phyloP scores from a whole-genome alignment of 2,888 invertebrate species.

The Cerastoderma edule region DNA sequence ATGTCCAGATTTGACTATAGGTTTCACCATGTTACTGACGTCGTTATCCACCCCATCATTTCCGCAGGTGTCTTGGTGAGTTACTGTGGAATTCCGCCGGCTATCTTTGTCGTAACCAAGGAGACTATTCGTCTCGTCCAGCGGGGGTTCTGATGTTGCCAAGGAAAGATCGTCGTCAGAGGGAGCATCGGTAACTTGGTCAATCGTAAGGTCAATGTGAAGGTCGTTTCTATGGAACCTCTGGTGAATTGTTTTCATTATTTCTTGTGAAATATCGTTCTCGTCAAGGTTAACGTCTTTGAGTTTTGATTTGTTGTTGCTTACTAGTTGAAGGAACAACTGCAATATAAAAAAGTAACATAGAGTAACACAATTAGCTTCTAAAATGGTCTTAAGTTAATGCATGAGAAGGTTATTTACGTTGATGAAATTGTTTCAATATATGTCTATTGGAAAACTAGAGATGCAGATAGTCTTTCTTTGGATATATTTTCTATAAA shows the following conservation, averaged over 20 bases:
- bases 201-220: background rate
- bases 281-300: conserved; percentile 70
- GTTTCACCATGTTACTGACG: background rate
- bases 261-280: conserved; percentile 65
- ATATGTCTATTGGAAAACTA: too few species aligned
- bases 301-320: conserved; percentile 47
- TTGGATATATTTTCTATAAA: too few species aligned
- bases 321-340: conserved; percentile 75
- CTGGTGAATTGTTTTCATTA: conserved; percentile 66
- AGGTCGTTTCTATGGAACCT: conserved; percentile 18
- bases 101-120: conserved; percentile 8
- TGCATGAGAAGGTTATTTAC: too few species aligned
- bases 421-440: too few species aligned
- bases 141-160: conserved; percentile 56
- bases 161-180: conserved; percentile 48
- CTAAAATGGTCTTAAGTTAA: too few species aligned
- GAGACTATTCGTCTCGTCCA: conserved; percentile 28
- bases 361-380: too few species aligned
- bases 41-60: too few species aligned
- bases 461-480: too few species aligned
- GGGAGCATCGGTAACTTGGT: conserved; percentile 1
- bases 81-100: background rate
- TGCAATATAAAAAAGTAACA: too few species aligned
- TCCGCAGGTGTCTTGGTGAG: background rate
- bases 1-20: background rate